Evolutionary conservation across 2,797 vertebrate species (phyloP).

Genomic region (Momotus momota): DNA sequence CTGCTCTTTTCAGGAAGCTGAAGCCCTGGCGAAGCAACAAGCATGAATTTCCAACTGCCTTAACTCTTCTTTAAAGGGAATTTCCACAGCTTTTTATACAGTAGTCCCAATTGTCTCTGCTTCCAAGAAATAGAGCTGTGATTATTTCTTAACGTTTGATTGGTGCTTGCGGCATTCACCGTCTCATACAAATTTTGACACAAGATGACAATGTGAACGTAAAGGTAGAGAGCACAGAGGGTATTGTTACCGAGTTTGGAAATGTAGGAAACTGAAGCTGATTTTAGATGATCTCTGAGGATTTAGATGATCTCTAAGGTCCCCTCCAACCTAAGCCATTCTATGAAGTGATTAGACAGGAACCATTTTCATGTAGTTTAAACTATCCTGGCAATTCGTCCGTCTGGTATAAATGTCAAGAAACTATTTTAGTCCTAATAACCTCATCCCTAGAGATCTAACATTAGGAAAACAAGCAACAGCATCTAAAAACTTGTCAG

Average conservation of each 20-base stretch:
- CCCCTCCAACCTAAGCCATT: too few species aligned
- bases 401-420: constrained; percentile 13
- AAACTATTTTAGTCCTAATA: constrained; percentile 59
- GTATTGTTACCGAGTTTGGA: constrained; percentile 28
- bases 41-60: constrained; percentile 71
- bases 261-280: background rate
- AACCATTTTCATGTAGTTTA: constrained; percentile 20
- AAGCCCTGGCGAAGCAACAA: constrained; percentile 88
- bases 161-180: constrained; percentile 68
- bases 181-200: constrained; percentile 21
- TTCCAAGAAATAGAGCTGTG: constrained; percentile 68
- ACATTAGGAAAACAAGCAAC: background rate
- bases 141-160: constrained; percentile 63
- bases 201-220: constrained; percentile 50
- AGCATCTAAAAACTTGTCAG: background rate
- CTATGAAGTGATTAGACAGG: background rate
- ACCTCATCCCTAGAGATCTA: background rate
- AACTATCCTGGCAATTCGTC: constrained; percentile 34
- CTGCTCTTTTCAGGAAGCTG: constrained; percentile 88
- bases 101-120: constrained; percentile 67
- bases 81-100: constrained; percentile 76
- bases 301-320: too few species aligned
- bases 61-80: constrained; percentile 73
- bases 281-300: too few species aligned
- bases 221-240: constrained; percentile 16